phyloP scores from a whole-genome alignment of 2,888 invertebrate species.

The Ophraella communa region DNA sequence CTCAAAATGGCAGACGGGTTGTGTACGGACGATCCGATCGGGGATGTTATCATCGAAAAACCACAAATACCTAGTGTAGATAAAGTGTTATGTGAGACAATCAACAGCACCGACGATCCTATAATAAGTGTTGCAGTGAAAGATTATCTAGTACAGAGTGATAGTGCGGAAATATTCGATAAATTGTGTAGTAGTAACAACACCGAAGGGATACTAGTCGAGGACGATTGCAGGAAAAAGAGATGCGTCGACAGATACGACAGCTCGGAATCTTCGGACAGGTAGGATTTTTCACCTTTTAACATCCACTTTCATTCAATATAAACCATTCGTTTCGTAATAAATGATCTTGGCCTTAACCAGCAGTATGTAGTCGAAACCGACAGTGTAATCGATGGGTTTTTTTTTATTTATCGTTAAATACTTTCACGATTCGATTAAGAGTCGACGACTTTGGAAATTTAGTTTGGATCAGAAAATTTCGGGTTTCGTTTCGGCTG shows the following conservation, averaged over 20 bases:
- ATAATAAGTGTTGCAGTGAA: slow-evolving; percentile 66
- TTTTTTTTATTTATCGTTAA: too few relatives aligned
- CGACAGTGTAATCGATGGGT: slow-evolving; percentile 56
- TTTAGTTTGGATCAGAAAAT: too few relatives aligned
- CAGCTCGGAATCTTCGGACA: slow-evolving; percentile 93
- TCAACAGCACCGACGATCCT: slow-evolving; percentile 63
- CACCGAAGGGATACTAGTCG: slow-evolving; percentile 54
- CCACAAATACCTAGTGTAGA: slow-evolving; percentile 64
- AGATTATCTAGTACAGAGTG: slow-evolving; percentile 54
- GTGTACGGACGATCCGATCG: slow-evolving; percentile 69
- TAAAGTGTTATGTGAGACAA: slow-evolving; percentile 52
- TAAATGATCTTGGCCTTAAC: slow-evolving; percentile 55
- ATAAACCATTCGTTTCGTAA: not conserved
- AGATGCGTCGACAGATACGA: slow-evolving; percentile 91
- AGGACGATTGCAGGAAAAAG: slow-evolving; percentile 74
- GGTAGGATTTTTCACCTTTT: slow-evolving; percentile 62
- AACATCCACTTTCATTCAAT: slow-evolving; percentile 14
- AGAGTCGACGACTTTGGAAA: too few relatives aligned
- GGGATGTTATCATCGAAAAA: slow-evolving; percentile 66
- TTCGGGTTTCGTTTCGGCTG: too few relatives aligned
- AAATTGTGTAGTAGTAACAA: too few relatives aligned
- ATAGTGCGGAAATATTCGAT: slow-evolving; percentile 57
- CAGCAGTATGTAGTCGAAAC: slow-evolving; percentile 56
- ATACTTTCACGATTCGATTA: slow-evolving; percentile 51
- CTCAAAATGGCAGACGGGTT: slow-evolving; percentile 85